A percentile compares a stretch with the other conserved stretches of the same genome.
These are phyloP conservation scores for Lophura nycthemera DNA, from an alignment of 2,113 vertebrate species.

Conservation along the genomic window DNA sequence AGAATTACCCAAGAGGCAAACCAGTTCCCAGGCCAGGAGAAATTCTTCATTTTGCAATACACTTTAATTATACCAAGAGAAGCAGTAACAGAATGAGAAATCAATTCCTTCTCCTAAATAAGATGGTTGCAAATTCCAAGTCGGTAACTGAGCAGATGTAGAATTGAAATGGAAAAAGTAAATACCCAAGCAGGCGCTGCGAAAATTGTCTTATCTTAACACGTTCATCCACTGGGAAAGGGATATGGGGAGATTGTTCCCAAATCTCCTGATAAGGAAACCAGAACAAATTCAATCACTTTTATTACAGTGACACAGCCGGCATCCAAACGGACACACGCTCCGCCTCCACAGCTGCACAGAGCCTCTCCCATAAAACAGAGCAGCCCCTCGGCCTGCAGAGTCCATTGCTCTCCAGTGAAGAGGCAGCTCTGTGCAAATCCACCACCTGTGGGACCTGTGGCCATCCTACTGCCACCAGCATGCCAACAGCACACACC, in stretches of 20 bases:
- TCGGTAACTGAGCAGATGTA: constrained; percentile 15
- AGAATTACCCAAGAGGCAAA: constrained; percentile 57
- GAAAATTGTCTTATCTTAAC: not conserved
- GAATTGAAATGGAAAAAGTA: constrained; percentile 56
- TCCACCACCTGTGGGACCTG: not conserved
- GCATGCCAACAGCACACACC: rapidly evolving
- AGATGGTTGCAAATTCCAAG: constrained; percentile 29
- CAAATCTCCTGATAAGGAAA: not conserved
- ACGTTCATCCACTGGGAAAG: not conserved
- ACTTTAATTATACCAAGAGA: constrained; percentile 41
- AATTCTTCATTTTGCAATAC: constrained; percentile 7
- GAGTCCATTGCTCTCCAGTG: rapidly evolving
- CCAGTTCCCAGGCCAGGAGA: constrained; percentile 47
- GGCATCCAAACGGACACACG: rapidly evolving
- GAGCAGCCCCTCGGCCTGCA: rapidly evolving
- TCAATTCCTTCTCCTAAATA: constrained; percentile 31
- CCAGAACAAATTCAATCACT: rapidly evolving
- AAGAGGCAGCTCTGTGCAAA: not conserved
- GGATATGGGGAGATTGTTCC: not conserved
- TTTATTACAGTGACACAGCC: rapidly evolving
- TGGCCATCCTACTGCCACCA: rapidly evolving
- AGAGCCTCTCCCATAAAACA: no score
- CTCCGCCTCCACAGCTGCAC: rapidly evolving
- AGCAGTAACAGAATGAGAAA: constrained; percentile 12
- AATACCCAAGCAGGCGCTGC: not conserved